Evolutionary conservation across 2,113 vertebrate genomes (phyloP).

Genomic region (Otis tarda): DNA sequence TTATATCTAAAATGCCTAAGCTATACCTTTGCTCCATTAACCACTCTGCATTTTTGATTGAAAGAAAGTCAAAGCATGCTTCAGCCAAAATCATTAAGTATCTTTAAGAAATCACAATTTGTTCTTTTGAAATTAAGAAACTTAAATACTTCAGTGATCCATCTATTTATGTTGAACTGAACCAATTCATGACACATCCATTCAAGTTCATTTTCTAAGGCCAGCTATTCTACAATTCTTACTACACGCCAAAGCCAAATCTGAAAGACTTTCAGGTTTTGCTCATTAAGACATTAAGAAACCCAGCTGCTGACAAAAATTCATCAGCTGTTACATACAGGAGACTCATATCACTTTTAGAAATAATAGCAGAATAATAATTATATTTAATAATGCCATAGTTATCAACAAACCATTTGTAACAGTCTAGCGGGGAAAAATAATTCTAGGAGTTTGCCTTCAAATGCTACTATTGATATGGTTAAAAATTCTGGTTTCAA

Average conservation of each 20-base stretch:
- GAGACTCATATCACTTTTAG: neutral
- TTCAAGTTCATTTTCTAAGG: neutral
- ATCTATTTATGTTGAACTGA: neutral
- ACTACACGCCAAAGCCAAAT: neutral
- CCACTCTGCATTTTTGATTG: fast-evolving
- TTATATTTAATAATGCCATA: neutral
- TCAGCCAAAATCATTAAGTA: neutral
- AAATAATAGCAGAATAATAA: neutral
- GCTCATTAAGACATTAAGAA: neutral
- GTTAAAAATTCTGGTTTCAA: neutral
- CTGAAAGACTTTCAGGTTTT: neutral
- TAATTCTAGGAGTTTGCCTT: neutral
- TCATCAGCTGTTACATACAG: neutral
- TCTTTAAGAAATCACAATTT: neutral
- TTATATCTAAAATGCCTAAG: neutral
- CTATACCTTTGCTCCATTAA: neutral
- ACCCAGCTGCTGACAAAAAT: neutral
- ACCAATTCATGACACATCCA: neutral
- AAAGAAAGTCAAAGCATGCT: neutral
- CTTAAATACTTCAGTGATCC: neutral
- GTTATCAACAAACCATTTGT: neutral
- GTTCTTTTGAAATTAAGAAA: neutral
- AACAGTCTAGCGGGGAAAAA: neutral
- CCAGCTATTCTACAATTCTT: neutral
- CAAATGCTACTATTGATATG: neutral